phyloP scores from a whole-genome alignment of 2,888 invertebrate species.

The Apoderus coryli region DNA sequence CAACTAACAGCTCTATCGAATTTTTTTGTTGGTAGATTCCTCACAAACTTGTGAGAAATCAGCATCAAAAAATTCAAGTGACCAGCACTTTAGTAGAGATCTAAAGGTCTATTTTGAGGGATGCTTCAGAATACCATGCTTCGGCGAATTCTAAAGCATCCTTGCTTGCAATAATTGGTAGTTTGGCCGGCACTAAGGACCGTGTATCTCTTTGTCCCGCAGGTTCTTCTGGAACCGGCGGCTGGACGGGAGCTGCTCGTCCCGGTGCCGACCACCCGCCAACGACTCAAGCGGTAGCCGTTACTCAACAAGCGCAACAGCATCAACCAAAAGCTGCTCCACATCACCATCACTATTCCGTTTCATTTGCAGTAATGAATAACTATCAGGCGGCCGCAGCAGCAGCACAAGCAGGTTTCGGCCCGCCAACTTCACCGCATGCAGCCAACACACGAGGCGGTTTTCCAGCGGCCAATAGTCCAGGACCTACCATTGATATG shows the following conservation, averaged over 20 bases:
- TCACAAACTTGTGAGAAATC: too few species aligned
- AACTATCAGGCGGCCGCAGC: conserved; percentile 77
- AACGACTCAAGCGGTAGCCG: too few species aligned
- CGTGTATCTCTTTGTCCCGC: conserved; percentile 24
- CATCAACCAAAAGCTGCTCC: conserved; percentile 19
- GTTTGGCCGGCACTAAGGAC: too few species aligned
- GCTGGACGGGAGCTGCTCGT: conserved; percentile 21
- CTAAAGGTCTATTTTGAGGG: too few species aligned
- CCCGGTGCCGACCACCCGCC: conserved; percentile 27
- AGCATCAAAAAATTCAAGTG: too few species aligned
- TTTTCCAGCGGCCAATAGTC: conserved; percentile 38
- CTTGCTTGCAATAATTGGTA: too few species aligned
- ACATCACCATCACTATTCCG: conserved; percentile 28
- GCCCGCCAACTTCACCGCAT: conserved; percentile 51
- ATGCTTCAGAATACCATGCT: too few species aligned
- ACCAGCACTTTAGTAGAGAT: too few species aligned
- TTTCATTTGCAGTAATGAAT: conserved; percentile 73
- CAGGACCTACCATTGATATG: conserved; percentile 42
- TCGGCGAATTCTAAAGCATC: too few species aligned
- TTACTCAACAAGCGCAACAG: too few species aligned
- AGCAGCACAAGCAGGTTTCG: conserved; percentile 66
- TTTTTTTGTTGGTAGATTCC: too few species aligned
- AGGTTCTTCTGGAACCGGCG: conserved; percentile 27
- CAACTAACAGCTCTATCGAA: too few species aligned
- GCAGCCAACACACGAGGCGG: conserved; percentile 63